phyloP scores from a whole-genome alignment of 2,113 vertebrate species.

The Fregetta grallaria region DNA sequence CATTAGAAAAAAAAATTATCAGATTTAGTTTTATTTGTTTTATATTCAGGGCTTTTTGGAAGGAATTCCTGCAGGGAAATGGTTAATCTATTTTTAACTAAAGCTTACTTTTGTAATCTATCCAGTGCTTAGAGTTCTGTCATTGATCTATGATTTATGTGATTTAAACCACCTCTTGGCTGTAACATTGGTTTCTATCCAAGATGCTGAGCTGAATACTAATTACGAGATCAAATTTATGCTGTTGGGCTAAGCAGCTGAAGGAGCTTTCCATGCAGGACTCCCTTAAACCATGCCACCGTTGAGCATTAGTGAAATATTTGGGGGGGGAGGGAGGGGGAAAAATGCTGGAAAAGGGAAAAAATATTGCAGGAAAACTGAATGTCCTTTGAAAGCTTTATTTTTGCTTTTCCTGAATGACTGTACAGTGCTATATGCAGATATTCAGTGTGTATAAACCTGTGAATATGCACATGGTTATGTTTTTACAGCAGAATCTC shows the following conservation, averaged over 20 bases:
- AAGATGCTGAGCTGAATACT: slow-evolving; percentile 87
- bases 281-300: slow-evolving; percentile 61
- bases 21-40: slow-evolving; percentile 73
- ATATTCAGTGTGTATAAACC: background rate
- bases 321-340: background rate
- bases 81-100: slow-evolving; percentile 88
- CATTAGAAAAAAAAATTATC: slow-evolving; percentile 59
- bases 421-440: background rate
- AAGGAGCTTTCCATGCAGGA: slow-evolving; percentile 74
- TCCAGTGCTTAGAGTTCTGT: slow-evolving; percentile 82
- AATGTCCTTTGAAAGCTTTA: slow-evolving; percentile 36
- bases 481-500: slow-evolving; percentile 47
- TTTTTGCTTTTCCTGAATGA: slow-evolving; percentile 19
- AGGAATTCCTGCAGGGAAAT: slow-evolving; percentile 76
- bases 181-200: slow-evolving; percentile 84
- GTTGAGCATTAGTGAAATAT: slow-evolving; percentile 55
- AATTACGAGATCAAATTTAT: slow-evolving; percentile 89
- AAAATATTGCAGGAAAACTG: slow-evolving; percentile 7
- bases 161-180: slow-evolving; percentile 84
- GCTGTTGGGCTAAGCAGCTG: slow-evolving; percentile 78
- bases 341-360: background rate
- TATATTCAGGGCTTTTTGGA: slow-evolving; percentile 44
- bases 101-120: slow-evolving; percentile 88
- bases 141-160: slow-evolving; percentile 90
- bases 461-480: background rate